A percentile compares a stretch with the other conserved stretches of the same genome.
Evolutionary conservation across 1,140 invertebrate species (phyloP).

Genomic region (Dinoponera quadriceps): DNA sequence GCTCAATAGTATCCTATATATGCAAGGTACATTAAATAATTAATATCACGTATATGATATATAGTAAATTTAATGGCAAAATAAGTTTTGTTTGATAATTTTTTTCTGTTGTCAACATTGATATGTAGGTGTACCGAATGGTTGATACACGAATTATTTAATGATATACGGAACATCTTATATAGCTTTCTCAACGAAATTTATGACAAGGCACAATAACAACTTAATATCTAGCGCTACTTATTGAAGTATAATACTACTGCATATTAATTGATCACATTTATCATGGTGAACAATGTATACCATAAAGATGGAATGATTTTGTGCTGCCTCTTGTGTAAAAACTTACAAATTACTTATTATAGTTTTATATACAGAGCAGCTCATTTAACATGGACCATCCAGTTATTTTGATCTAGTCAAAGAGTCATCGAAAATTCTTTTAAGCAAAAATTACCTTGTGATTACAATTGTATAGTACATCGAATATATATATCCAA

Average conservation of each 20-base stretch:
- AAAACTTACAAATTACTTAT: conserved; percentile 35
- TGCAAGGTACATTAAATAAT: conserved; percentile 6
- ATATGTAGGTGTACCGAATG: background rate
- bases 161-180: conserved; percentile 7
- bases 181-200: conserved; percentile 16
- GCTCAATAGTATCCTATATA: background rate
- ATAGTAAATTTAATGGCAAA: conserved; percentile 36
- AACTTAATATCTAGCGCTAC: conserved; percentile 32
- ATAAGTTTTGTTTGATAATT: conserved; percentile 9
- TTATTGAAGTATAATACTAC: background rate
- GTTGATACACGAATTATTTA: conserved; percentile 21
- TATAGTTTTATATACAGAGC: conserved; percentile 10
- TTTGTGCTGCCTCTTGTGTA: background rate
- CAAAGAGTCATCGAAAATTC: conserved; percentile 27
- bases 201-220: conserved; percentile 46
- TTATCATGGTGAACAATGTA: background rate
- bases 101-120: conserved; percentile 6
- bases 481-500: conserved; percentile 17
- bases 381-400: conserved; percentile 1
- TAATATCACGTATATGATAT: background rate
- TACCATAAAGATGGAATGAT: conserved; percentile 5
- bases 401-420: background rate
- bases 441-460: background rate
- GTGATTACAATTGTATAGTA: background rate
- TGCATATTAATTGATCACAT: conserved; percentile 27